Evolutionary conservation across 2,888 invertebrate genomes (phyloP), one percentile per base, ranked within the genome.

Genomic region (Abrostola triplasia): DNA sequence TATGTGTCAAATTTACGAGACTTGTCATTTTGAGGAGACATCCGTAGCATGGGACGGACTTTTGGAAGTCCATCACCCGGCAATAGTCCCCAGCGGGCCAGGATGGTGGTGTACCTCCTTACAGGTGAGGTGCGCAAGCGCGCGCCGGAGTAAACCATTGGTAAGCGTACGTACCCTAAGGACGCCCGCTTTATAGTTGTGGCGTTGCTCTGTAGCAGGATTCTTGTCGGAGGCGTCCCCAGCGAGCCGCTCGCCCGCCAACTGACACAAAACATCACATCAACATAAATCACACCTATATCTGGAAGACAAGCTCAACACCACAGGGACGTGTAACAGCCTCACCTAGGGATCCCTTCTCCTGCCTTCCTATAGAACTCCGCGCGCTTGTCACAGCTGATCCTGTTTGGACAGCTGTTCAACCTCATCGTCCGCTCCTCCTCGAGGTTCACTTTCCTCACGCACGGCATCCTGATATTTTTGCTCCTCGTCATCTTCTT

Each of bases 101-200:
- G 24, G 24, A 24, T 24, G 24, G 24, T 24, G 24, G 24, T 4
- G 24, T 24, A 24, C 24, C 24, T 24, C 24, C 4, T 24, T 24
- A 24, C 24, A 24, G 1, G 24, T 24, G 24, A 2, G 24, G 24
- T 24, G 24, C 24, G 24, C 24, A 24, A 24, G 24, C 24, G 24
- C 24, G 24, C 24, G 24, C 24, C 24, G 24, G 24, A 24, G 1
- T 24, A 4, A 24, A 24, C 24, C 24, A 24, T 24, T 4, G 24
- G 24, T 4, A 24, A 24, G 13, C 9, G 13, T 8, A 41, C 70
- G 78, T 81, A 93, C 94, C 93, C 93, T 42, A 93, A 83, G 6
- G 93, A 93, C 6, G 92, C 91, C 56, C 93, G 80, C 67, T 93
- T 94, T 81, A 92, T 92, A 24, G 89, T 88, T 8, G 92, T 87